Base-by-base conservation (phyloP, 2,888 invertebrate species). In the Falcaria lacertinaria region DNA sequence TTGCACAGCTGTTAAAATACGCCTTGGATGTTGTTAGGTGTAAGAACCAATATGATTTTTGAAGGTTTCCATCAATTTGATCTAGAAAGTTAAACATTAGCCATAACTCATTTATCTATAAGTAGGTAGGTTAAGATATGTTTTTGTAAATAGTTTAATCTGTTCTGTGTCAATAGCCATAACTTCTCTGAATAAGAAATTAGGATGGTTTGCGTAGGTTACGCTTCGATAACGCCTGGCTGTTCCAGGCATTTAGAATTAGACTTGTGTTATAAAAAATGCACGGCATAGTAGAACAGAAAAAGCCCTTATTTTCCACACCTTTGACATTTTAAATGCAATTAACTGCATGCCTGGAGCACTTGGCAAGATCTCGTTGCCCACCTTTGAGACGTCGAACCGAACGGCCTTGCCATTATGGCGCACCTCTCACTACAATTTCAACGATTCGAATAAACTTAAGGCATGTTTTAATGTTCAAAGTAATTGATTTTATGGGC, bases 371-470 rank as follows among this genome's bases (percentile, higher is more conserved):
- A 37, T 37, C 37, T 15, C 37, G 37, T 19, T 35, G 11, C 16
- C n/a, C n/a, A 36, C 35, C 19, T 19, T 13, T 13, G 35, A 36
- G 19, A 36, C n/a, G n/a, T 42, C 44, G 33, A 43, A 60, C 50
- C 43, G 15, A 17, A 17, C 62, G 70, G 60, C 71, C 71, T 71
- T 71, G 71, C 54, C 54, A 56, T 53, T 53, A 56, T 50, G 44
- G 47, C 38, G 34, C 36, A 45, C 45, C 60, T 55, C 61, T 61
- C 54, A 59, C 57, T 58, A 34, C 44, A 51, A 39, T 53, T 48
- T 54, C 52, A 48, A 49, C 47, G 36, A 50, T 50, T 43, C 40
- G 22, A 22, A 37, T 22, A 22, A 37, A 37, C 14, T 22, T 16
- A 4, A 16, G 52, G 52, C 53, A 62, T 62, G 58, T 57, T 53